Percentiles rank a stretch among this genome's conserved stretches.
Conservation (phyloP, 23 tunicate genomes). For the Halocynthia roretzi region DNA sequence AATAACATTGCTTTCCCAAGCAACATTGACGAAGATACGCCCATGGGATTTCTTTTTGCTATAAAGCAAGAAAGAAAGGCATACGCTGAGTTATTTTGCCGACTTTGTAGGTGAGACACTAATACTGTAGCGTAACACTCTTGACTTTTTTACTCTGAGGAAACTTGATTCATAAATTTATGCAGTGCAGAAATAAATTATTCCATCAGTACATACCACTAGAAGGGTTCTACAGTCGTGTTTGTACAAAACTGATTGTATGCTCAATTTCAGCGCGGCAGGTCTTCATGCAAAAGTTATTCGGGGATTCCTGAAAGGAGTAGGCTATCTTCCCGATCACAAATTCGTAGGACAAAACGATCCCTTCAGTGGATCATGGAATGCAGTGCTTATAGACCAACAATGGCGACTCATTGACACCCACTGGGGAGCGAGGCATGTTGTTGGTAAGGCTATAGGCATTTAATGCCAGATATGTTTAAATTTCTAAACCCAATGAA, state of each 20-base stretch:
- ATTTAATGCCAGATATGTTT: neutral
- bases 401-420: conserved; percentile 82
- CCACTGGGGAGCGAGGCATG: conserved; percentile 78
- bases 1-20: conserved; percentile 48
- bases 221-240: neutral
- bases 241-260: neutral
- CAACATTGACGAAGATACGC: conserved; percentile 54
- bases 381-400: conserved; percentile 60
- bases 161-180: neutral
- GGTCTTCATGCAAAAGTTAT: conserved; percentile 50
- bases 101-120: conserved; percentile 48
- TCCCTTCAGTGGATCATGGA: conserved; percentile 72
- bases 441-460: conserved; percentile 29
- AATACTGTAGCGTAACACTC: neutral
- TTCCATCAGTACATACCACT: neutral
- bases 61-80: conserved; percentile 48
- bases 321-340: conserved; percentile 62
- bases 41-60: conserved; percentile 51
- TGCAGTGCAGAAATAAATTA: neutral
- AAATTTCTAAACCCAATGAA: neutral
- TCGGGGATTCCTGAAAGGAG: conserved; percentile 62
- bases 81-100: conserved; percentile 44
- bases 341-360: conserved; percentile 32
- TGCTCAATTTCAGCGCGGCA: conserved; percentile 50
- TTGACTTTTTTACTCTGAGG: no score